These are phyloP conservation scores for Cantharis flavilabris DNA, from an alignment of 2,888 invertebrate species.

Conservation along the genomic window DNA sequence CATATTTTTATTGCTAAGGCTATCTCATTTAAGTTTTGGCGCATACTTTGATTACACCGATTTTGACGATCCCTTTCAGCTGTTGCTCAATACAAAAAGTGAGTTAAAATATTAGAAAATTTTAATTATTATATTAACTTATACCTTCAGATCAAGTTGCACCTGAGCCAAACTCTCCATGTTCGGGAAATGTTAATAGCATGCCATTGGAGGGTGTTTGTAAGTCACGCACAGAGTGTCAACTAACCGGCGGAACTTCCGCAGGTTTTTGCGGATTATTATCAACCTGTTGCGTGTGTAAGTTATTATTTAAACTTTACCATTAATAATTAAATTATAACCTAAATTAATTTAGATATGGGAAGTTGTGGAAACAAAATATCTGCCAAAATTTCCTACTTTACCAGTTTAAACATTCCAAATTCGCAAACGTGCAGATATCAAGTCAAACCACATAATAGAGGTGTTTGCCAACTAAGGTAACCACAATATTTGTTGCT, in stretches of 20 bases:
- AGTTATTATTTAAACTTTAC: slow-evolving; percentile 11
- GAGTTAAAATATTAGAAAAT: not conserved
- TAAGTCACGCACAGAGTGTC: slow-evolving; percentile 60
- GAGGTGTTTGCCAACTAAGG: slow-evolving; percentile 65
- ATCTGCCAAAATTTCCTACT: slow-evolving; percentile 47
- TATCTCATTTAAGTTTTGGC: not conserved
- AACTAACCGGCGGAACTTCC: slow-evolving; percentile 58
- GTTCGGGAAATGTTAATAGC: slow-evolving; percentile 35
- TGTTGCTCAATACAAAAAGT: slow-evolving; percentile 20
- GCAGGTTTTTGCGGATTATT: slow-evolving; percentile 37
- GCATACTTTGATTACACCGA: slow-evolving; percentile 31
- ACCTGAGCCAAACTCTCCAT: slow-evolving; percentile 54
- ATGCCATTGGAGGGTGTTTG: slow-evolving; percentile 54
- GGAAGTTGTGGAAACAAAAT: slow-evolving; percentile 40
- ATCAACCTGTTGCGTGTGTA: slow-evolving; percentile 43
- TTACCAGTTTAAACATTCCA: slow-evolving; percentile 50
- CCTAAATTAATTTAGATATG: slow-evolving; percentile 31
- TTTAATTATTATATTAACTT: not conserved
- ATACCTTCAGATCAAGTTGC: slow-evolving; percentile 55
- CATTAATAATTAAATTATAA: not conserved
- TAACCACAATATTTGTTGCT: slow-evolving; percentile 1
- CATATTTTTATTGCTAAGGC: not conserved
- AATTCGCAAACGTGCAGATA: slow-evolving; percentile 60
- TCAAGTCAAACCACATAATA: slow-evolving; percentile 62
- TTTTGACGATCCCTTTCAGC: slow-evolving; percentile 26